Conservation (phyloP, 2,113 vertebrate genomes). For the Pionites leucogaster region DNA sequence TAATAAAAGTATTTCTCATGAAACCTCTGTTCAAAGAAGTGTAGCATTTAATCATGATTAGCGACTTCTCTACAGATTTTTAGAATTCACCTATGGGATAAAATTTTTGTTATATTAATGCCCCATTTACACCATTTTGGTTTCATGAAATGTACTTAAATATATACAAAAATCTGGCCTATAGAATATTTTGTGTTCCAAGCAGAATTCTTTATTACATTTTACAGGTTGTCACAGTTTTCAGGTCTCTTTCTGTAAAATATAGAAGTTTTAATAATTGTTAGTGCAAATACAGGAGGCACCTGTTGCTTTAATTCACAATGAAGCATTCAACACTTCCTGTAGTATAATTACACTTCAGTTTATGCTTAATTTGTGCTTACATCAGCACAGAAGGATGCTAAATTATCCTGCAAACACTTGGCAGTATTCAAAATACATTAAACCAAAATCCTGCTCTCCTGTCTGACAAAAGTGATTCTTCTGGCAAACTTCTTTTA, state of each 20-base stretch:
- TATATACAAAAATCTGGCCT: not conserved
- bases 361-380: not conserved
- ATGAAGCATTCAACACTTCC: not conserved
- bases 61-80: not conserved
- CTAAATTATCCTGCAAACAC: not conserved
- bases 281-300: not conserved
- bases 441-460: not conserved
- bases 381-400: not conserved
- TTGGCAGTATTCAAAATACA: not conserved
- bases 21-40: not conserved
- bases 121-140: not conserved
- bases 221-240: not conserved
- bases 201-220: not conserved
- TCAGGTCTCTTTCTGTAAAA: not conserved
- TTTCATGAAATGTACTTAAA: not conserved
- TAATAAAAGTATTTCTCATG: slow-evolving; percentile 31
- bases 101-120: not conserved
- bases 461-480: not conserved
- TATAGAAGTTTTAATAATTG: not conserved
- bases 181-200: not conserved
- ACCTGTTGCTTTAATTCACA: not conserved
- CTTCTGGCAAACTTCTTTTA: not conserved
- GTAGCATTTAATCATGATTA: not conserved
- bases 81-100: not conserved
- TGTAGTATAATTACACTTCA: not conserved